A percentile compares a stretch with the other conserved stretches of the same genome.
Evolutionary conservation across 2,797 vertebrate genomes (phyloP).

Genomic region (Silurus aristotelis): DNA sequence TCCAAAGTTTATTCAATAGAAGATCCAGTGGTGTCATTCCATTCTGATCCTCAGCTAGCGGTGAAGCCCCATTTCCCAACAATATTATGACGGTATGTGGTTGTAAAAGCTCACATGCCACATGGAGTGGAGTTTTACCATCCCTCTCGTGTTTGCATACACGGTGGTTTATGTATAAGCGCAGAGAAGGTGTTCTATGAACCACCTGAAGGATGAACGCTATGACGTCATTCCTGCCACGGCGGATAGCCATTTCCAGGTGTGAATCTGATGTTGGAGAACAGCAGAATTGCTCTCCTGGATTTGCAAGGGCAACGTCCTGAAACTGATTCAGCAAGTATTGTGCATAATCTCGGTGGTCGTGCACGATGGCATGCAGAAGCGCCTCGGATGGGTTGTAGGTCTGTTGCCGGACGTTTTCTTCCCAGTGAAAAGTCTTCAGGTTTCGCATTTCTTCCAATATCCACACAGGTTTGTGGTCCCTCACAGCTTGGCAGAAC

Average conservation of each 20-base stretch:
- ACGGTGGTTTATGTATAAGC: slow-evolving; percentile 73
- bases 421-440: slow-evolving; percentile 83
- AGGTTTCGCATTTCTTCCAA: slow-evolving; percentile 88
- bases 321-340: slow-evolving; percentile 79
- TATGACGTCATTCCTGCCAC: slow-evolving; percentile 82
- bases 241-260: slow-evolving; percentile 82
- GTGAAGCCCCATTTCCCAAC: slow-evolving; percentile 57
- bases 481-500: slow-evolving; percentile 85
- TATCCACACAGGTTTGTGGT: slow-evolving; percentile 85
- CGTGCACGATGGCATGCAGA: slow-evolving; percentile 87
- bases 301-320: slow-evolving; percentile 79
- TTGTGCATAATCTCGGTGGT: slow-evolving; percentile 83
- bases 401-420: slow-evolving; percentile 71
- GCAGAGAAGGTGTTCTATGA: too few relatives aligned
- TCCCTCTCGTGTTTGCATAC: slow-evolving; percentile 78
- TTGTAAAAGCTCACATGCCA: too few relatives aligned
- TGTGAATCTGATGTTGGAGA: slow-evolving; percentile 81
- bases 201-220: slow-evolving; percentile 80
- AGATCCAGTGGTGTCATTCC: slow-evolving; percentile 82
- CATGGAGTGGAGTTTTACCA: slow-evolving; percentile 45
- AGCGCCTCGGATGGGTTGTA: slow-evolving; percentile 86
- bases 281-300: slow-evolving; percentile 82
- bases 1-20: slow-evolving; percentile 79
- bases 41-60: slow-evolving; percentile 75
- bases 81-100: too few relatives aligned